phyloP scores from a whole-genome alignment of 2,888 invertebrate species.

The Tetranychus truncatus region DNA sequence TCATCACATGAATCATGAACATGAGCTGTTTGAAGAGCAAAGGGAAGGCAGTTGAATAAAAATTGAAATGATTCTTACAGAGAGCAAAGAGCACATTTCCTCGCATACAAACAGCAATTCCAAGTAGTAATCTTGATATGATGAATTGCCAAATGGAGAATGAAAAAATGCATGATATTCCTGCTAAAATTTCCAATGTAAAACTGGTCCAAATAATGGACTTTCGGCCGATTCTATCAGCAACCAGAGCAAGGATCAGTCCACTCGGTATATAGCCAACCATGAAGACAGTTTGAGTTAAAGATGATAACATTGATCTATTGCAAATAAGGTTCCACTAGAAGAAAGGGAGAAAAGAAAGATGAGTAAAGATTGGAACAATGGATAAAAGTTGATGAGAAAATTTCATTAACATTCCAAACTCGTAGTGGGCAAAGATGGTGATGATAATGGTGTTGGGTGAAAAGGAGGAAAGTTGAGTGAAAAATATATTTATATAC shows the following conservation, averaged over 20 bases:
- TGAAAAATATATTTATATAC: too few relatives aligned
- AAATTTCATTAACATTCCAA: slow-evolving; percentile 1
- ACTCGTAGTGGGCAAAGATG: background rate
- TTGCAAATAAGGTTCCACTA: slow-evolving; percentile 9
- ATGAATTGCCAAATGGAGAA: slow-evolving; percentile 24
- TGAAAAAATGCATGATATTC: slow-evolving; percentile 25
- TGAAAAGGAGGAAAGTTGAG: too few relatives aligned
- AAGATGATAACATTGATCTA: background rate
- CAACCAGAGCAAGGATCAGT: background rate
- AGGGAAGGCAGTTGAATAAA: too few relatives aligned
- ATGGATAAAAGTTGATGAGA: background rate
- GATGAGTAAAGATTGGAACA: background rate
- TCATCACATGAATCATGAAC: too few relatives aligned
- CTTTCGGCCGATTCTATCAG: slow-evolving; percentile 8
- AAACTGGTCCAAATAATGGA: background rate
- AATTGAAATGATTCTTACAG: background rate
- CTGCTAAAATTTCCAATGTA: slow-evolving; percentile 21
- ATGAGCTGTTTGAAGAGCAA: too few relatives aligned
- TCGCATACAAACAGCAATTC: slow-evolving; percentile 15
- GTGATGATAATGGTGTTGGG: background rate
- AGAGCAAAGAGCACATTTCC: slow-evolving; percentile 9
- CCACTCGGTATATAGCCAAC: slow-evolving; percentile 5
- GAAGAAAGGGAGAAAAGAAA: background rate
- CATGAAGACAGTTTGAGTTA: slow-evolving; percentile 1
- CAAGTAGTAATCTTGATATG: slow-evolving; percentile 21